A percentile compares a stretch with the other conserved stretches of the same genome.
Conservation (phyloP, 2,113 vertebrate genomes). For the Grammomys dolichurus region DNA sequence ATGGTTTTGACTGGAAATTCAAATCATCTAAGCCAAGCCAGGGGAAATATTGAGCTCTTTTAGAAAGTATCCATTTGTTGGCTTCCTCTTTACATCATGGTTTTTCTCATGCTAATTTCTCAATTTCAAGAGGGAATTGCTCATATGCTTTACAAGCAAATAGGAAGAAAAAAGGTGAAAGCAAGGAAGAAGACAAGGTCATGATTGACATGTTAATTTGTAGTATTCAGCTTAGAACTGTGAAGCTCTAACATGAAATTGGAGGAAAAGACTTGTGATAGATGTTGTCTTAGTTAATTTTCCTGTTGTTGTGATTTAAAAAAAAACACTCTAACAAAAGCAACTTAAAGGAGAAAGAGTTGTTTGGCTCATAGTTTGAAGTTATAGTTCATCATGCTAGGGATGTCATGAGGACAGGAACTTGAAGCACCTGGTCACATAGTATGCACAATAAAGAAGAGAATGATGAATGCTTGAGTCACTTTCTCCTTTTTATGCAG, state of each 20-base stretch:
- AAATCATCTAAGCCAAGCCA: background rate
- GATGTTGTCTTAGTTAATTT: background rate
- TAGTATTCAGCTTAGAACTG: background rate
- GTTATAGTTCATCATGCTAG: background rate
- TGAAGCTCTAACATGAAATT: background rate
- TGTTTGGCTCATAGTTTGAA: too few relatives aligned
- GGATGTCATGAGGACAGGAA: background rate
- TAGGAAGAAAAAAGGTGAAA: background rate
- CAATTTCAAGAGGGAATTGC: background rate
- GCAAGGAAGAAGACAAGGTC: background rate
- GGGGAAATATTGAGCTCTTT: background rate
- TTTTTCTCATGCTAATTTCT: background rate
- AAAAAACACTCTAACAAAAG: background rate
- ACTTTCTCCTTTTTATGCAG: background rate
- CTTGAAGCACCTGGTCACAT: background rate
- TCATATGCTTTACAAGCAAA: background rate
- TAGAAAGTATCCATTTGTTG: background rate
- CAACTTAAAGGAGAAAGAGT: background rate
- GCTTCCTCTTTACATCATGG: background rate
- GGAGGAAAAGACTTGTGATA: background rate
- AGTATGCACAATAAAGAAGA: background rate
- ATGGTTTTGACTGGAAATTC: background rate
- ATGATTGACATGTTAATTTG: background rate
- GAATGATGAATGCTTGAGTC: background rate
- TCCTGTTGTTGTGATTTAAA: too few relatives aligned